Evolutionary conservation across 2,113 vertebrate genomes (phyloP).

Genomic region (Glaucidium brasilianum): DNA sequence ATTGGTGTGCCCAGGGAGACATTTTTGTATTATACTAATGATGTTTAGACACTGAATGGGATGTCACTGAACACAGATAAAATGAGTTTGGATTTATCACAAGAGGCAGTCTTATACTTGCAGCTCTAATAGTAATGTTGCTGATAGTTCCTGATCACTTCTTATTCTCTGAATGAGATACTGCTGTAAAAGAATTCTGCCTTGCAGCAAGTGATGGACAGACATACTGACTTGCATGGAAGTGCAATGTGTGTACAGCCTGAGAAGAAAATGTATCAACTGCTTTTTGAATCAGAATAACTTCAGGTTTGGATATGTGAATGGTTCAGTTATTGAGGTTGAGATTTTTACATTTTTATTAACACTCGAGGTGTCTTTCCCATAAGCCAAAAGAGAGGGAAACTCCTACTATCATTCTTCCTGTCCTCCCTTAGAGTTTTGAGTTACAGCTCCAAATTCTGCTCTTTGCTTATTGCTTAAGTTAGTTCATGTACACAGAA

Average conservation of each 20-base stretch:
- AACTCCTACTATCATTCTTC: background rate
- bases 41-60: background rate
- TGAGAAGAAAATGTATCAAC: background rate
- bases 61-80: background rate
- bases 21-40: background rate
- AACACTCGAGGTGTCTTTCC: background rate
- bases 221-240: background rate
- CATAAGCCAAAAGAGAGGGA: background rate
- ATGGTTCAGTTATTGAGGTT: background rate
- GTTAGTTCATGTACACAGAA: background rate
- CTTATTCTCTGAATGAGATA: background rate
- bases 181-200: background rate
- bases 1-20: background rate
- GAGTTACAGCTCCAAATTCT: background rate
- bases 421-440: background rate
- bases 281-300: background rate
- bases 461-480: background rate
- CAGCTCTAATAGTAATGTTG: background rate
- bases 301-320: background rate
- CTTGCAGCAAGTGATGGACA: background rate
- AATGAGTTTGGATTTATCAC: background rate
- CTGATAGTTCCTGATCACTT: background rate
- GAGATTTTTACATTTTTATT: background rate
- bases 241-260: fast-evolving
- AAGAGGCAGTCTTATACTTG: background rate